Evolutionary conservation across 2,888 invertebrate genomes (phyloP).

Genomic region (Drosophila anomelani): DNA sequence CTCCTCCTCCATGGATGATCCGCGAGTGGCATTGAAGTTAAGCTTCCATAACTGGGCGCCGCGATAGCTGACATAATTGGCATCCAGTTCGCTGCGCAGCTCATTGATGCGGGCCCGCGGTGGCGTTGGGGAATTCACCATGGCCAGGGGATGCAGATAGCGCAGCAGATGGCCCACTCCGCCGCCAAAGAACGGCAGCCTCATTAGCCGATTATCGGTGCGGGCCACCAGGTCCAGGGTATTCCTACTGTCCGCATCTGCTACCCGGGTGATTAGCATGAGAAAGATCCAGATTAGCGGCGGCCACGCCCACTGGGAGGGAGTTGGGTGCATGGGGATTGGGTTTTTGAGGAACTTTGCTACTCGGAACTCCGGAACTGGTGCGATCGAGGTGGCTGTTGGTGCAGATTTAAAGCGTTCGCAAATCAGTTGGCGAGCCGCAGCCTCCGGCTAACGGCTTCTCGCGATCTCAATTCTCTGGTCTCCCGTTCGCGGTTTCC

Average conservation of each 20-base stretch:
- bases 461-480: slow-evolving; percentile 31
- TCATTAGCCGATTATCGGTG: slow-evolving; percentile 83
- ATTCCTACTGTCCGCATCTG: not conserved
- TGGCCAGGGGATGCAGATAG: slow-evolving; percentile 66
- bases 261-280: too few relatives aligned
- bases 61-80: slow-evolving; percentile 80
- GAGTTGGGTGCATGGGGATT: not conserved
- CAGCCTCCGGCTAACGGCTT: slow-evolving; percentile 38
- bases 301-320: slow-evolving; percentile 11
- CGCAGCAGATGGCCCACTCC: slow-evolving; percentile 76
- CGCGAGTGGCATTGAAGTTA: slow-evolving; percentile 69
- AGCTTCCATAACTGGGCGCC: slow-evolving; percentile 81
- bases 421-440: slow-evolving; percentile 12
- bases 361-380: not conserved
- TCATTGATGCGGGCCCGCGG: slow-evolving; percentile 63
- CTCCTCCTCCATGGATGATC: slow-evolving; percentile 21
- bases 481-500: not conserved
- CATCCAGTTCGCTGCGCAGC: slow-evolving; percentile 75
- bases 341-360: too few relatives aligned
- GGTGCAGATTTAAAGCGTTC: slow-evolving; percentile 20
- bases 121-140: slow-evolving; percentile 22
- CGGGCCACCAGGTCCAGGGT: slow-evolving; percentile 57
- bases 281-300: not conserved
- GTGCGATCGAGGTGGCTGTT: slow-evolving; percentile 26
- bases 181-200: slow-evolving; percentile 76